Evolutionary conservation across 2,113 vertebrate genomes (phyloP).

Genomic region (Copsychus sechellarum): DNA sequence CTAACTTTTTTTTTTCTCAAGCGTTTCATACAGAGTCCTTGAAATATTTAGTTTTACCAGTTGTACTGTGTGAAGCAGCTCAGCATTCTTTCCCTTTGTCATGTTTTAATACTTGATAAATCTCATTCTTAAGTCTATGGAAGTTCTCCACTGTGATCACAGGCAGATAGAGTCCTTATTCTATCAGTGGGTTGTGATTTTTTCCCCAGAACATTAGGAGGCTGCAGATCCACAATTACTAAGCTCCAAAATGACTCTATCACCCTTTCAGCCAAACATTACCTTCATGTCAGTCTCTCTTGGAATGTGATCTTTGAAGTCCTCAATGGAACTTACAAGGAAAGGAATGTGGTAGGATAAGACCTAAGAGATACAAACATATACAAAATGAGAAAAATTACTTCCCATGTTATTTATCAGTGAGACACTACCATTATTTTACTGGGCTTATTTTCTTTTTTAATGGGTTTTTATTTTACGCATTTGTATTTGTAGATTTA

Average conservation of each 20-base stretch:
- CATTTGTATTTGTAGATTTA: not conserved
- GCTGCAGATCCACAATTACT: not conserved
- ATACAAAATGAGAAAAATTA: not conserved
- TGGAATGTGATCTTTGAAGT: conserved; percentile 99
- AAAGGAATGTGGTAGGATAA: conserved; percentile 99
- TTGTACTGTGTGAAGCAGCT: not conserved
- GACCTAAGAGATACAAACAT: conserved; percentile 78
- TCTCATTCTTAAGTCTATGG: not conserved
- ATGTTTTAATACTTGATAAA: not conserved
- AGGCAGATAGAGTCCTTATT: not conserved
- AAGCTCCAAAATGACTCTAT: not conserved
- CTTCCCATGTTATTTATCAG: not conserved
- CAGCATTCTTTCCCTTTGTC: not conserved
- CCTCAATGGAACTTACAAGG: conserved; percentile 97
- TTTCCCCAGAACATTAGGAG: not conserved
- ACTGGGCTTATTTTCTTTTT: not conserved
- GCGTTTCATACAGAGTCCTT: too few species aligned
- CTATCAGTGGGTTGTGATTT: not conserved
- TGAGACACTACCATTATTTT: not conserved
- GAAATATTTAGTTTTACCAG: not conserved
- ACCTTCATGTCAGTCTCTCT: conserved; percentile 99
- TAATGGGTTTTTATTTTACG: not conserved
- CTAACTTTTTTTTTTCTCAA: not conserved
- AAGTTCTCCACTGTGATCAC: not conserved
- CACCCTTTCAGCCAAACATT: not conserved